A percentile compares a stretch with the other conserved stretches of the same genome.
These are phyloP conservation scores for Dallia pectoralis DNA, from an alignment of 2,797 vertebrate genomes.

Conservation along the genomic window DNA sequence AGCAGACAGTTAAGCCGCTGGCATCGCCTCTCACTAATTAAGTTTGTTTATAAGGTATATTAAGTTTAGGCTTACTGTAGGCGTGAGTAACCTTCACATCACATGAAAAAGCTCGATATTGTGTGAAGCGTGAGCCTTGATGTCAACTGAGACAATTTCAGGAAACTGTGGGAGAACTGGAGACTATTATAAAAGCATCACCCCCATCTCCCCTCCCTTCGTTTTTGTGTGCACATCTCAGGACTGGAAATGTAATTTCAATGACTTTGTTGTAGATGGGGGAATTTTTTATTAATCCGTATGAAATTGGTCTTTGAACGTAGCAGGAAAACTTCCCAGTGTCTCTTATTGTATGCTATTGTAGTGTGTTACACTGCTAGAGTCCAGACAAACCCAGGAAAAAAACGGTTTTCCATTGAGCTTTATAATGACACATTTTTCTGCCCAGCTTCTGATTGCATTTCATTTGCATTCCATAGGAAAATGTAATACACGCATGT, in stretches of 20 bases:
- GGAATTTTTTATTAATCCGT: background rate
- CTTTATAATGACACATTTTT: background rate
- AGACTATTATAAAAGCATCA: constrained; percentile 14
- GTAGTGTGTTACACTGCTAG: background rate
- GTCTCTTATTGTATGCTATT: background rate
- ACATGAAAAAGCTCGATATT: constrained; percentile 30
- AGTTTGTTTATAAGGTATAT: constrained; percentile 43
- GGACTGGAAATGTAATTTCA: constrained; percentile 17
- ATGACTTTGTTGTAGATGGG: constrained; percentile 18
- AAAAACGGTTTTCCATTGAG: background rate
- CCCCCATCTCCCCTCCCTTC: constrained; percentile 5
- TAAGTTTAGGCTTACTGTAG: constrained; percentile 67
- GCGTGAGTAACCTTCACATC: constrained; percentile 70
- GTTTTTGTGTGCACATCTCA: constrained; percentile 16
- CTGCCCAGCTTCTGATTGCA: background rate
- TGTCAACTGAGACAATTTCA: constrained; percentile 55
- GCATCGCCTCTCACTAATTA: constrained; percentile 34
- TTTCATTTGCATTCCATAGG: background rate
- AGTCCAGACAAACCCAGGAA: background rate
- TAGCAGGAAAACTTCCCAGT: background rate
- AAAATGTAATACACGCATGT: background rate
- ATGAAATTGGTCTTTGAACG: constrained; percentile 12
- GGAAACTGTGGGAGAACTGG: constrained; percentile 34
- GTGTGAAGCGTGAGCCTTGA: constrained; percentile 45
- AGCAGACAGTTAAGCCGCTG: constrained; percentile 27